Percentiles rank a stretch among this genome's conserved stretches.
Conservation (phyloP, 2,797 vertebrate genomes). For the Phoebastria nigripes region DNA sequence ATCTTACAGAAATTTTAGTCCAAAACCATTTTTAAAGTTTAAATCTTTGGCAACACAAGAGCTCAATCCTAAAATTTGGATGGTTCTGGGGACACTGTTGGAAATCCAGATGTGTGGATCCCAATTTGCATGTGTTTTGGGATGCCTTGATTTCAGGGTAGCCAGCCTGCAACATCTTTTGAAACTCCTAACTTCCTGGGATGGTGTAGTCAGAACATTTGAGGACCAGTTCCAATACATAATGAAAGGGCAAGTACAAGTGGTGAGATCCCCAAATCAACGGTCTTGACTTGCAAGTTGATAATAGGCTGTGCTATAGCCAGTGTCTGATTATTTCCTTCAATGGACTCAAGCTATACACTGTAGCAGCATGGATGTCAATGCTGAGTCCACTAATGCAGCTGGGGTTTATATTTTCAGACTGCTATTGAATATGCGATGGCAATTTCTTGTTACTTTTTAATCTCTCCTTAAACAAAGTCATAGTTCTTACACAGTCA, state of each 20-base stretch:
- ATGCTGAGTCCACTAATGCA: not conserved
- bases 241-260: not conserved
- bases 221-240: not conserved
- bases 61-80: not conserved
- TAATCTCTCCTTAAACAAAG: slow-evolving; percentile 45
- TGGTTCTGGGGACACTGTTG: not conserved
- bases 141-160: slow-evolving; percentile 20
- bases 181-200: not conserved
- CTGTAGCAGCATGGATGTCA: not conserved
- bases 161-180: not conserved
- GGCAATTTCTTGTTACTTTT: not conserved
- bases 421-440: not conserved
- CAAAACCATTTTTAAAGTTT: not conserved
- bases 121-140: not conserved
- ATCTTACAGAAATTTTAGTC: not conserved
- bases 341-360: not conserved
- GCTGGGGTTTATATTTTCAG: not conserved
- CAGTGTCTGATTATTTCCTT: not conserved
- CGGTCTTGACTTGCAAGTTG: not conserved
- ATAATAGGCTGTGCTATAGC: not conserved
- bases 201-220: not conserved
- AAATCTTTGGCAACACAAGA: not conserved
- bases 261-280: not conserved
- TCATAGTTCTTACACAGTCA: slow-evolving; percentile 39
- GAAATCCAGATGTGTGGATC: not conserved